These are phyloP conservation scores for Bombus huntii DNA, from an alignment of 1,140 invertebrate genomes.

Conservation along the genomic window DNA sequence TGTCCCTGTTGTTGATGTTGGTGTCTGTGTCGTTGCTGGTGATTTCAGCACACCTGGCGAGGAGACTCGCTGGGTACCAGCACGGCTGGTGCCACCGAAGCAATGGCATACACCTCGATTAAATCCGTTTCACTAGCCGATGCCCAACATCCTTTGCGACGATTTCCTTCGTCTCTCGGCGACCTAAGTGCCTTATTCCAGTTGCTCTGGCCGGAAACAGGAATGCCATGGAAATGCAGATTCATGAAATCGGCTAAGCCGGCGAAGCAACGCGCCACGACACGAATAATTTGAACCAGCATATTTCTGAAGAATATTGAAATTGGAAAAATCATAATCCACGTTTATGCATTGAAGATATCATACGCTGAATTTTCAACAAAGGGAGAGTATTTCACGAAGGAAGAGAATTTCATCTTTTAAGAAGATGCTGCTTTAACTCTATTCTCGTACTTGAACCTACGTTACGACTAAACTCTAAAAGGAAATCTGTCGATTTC, in stretches of 20 bases:
- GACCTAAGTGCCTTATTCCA: background rate
- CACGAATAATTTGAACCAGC: background rate
- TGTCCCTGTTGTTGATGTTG: constrained; percentile 63
- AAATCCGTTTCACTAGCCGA: constrained; percentile 66
- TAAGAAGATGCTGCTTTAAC: background rate
- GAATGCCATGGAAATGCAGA: constrained; percentile 51
- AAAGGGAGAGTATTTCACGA: background rate
- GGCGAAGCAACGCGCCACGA: background rate
- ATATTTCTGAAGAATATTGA: background rate
- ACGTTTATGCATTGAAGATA: background rate
- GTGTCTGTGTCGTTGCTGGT: constrained; percentile 57
- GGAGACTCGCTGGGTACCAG: constrained; percentile 45
- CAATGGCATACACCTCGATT: constrained; percentile 73
- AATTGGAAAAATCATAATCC: background rate
- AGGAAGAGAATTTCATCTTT: background rate
- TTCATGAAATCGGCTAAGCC: constrained; percentile 43
- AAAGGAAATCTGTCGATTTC: no score
- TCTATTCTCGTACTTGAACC: no score
- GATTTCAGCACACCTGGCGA: constrained; percentile 77
- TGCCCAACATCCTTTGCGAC: constrained; percentile 47
- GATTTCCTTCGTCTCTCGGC: constrained; percentile 24
- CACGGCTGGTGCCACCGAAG: constrained; percentile 59
- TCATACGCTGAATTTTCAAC: background rate
- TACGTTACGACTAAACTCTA: no score
- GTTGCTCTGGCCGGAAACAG: constrained; percentile 21